Conservation (phyloP, 2,113 vertebrate genomes). For the Nematolebias whitei region DNA sequence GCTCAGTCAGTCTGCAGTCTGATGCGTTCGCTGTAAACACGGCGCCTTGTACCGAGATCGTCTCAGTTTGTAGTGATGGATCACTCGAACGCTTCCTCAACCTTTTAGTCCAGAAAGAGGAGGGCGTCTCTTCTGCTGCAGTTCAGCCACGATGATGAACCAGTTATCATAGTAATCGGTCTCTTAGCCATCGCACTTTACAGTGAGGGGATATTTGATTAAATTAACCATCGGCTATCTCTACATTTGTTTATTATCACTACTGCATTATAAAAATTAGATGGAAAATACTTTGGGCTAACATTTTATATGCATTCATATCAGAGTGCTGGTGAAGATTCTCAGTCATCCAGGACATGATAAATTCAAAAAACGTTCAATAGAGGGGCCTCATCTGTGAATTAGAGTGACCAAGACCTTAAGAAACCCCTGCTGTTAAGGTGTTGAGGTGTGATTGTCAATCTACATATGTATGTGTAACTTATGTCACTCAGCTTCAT, state of each 20-base stretch:
- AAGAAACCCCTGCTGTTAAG: no score
- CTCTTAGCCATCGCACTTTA: conserved; percentile 5
- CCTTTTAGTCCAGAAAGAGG: conserved; percentile 21
- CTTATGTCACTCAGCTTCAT: no score
- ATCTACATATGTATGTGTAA: no score
- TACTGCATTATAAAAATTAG: no score
- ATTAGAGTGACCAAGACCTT: no score
- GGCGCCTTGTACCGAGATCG: conserved; percentile 72
- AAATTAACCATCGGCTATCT: not conserved
- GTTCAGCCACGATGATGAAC: conserved; percentile 10
- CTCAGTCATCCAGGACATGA: no score
- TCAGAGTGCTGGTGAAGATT: no score
- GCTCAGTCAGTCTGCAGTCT: conserved; percentile 63
- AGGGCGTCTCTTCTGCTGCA: conserved; percentile 52
- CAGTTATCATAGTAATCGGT: conserved; percentile 55
- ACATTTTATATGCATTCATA: not conserved
- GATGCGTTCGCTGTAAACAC: conserved; percentile 80
- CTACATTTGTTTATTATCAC: not conserved
- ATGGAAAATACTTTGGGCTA: not conserved
- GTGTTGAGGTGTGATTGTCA: no score
- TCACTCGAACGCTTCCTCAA: conserved; percentile 33
- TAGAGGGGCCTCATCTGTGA: no score
- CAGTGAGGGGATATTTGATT: not conserved
- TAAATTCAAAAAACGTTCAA: no score
- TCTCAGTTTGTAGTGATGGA: conserved; percentile 25